Evolutionary conservation across 2,113 vertebrate species (phyloP), one percentile per base, ranked within the genome.

Genomic region (Micromys minutus): DNA sequence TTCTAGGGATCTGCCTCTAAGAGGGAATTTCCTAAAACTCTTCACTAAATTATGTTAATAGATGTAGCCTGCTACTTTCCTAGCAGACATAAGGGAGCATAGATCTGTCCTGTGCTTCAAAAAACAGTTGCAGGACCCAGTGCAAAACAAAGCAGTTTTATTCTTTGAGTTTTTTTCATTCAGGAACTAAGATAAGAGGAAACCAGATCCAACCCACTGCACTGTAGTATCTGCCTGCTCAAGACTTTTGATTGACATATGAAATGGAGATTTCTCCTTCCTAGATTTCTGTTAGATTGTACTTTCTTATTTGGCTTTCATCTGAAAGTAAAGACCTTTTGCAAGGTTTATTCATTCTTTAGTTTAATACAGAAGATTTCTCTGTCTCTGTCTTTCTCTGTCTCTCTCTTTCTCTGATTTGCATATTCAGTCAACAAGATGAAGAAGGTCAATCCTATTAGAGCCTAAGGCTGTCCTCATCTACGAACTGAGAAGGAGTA

Each of bases 21-120:
- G 67, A 95, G 95, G 91, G 94, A 89, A 87, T 86, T 74, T 91
- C 90, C 55, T 76, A 89, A 36, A 75, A 47, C 47, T 67, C 34
- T 12, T 50, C 71, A 95, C 67, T 92, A 83, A 94, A 90, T 79
- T 86, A 90, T 45, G 61, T 67, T 90, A 86, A 86, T 92, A 74
- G 36, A 75, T 24, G 59, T 3, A 15, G 69, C 24, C 47, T 76
- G 91, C 47, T 39, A 15, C 31, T 61, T 65, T 75, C 26, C 89
- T 89, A 88, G 24, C 29, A 80, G 74, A 67, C 72, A 72, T 42
- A 5, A 67, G 19, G 75, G 34, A 50, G 74, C 22, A n/a, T 8
- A 4, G 39, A 71, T 74, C 81, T 67, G 31, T 83, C 72, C 47
- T 90, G 47, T 69, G 55, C 52, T 92, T 77, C 65, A 47, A 77